Conservation (phyloP, 2,113 vertebrate genomes). For the Mormyrus iriodes region DNA sequence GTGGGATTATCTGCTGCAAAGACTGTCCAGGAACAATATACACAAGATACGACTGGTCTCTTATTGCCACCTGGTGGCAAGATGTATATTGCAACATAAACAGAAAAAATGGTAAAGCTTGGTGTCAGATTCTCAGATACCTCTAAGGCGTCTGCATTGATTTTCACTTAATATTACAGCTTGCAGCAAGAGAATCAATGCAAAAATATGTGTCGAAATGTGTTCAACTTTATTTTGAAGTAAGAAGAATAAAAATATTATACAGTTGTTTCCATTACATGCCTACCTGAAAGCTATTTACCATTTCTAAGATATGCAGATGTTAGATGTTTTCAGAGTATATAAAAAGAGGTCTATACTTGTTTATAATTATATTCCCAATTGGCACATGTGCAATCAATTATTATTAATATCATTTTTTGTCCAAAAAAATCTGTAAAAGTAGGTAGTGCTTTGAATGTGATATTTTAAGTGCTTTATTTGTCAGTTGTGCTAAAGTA, state of each 20-base stretch:
- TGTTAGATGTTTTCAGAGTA: background rate
- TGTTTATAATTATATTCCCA: background rate
- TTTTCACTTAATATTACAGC: background rate
- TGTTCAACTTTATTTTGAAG: background rate
- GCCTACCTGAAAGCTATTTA: background rate
- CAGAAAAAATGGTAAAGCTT: background rate
- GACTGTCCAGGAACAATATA: background rate
- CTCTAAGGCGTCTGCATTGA: background rate
- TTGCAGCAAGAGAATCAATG: background rate
- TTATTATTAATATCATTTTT: background rate
- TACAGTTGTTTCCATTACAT: background rate
- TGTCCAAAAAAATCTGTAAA: background rate
- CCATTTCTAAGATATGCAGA: background rate
- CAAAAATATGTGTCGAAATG: background rate
- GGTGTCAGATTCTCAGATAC: background rate
- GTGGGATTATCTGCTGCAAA: background rate
- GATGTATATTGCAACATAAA: background rate
- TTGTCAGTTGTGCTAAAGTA: background rate
- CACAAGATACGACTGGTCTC: background rate
- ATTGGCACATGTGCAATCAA: background rate
- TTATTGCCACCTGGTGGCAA: background rate
- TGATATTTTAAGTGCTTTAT: background rate
- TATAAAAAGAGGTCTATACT: background rate
- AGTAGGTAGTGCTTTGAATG: background rate
- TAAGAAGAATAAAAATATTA: background rate